Evolutionary conservation across 2,888 invertebrate genomes (phyloP).

Genomic region (Dasysyrphus tricinctus): DNA sequence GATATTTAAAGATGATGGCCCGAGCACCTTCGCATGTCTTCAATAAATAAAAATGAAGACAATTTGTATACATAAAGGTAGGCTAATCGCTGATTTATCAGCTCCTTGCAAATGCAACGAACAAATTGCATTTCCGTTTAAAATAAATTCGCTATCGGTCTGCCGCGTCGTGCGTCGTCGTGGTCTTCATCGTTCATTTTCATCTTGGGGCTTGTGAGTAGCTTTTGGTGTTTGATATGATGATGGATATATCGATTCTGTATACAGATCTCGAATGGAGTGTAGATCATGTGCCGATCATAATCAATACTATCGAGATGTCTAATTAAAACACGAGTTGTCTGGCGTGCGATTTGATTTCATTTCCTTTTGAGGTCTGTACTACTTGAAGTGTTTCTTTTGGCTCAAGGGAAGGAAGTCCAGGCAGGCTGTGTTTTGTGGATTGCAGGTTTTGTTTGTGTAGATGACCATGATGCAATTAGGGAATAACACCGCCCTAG

Average conservation of each 20-base stretch:
- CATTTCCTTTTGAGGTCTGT: background rate
- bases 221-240: background rate
- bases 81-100: conserved; percentile 70
- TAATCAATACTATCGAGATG: conserved; percentile 70
- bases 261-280: conserved; percentile 44
- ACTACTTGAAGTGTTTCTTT: conserved; percentile 9
- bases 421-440: background rate
- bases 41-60: conserved; percentile 17
- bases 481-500: conserved; percentile 56
- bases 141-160: conserved; percentile 55
- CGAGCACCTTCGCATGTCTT: conserved; percentile 43
- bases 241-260: conserved; percentile 6
- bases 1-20: conserved; percentile 64
- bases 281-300: conserved; percentile 75
- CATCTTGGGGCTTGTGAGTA: background rate
- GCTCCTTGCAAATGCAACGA: conserved; percentile 66
- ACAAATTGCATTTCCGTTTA: conserved; percentile 75
- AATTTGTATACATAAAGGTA: conserved; percentile 5
- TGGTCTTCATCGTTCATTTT: conserved; percentile 2
- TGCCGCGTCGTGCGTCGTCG: background rate
- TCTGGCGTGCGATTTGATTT: conserved; percentile 65
- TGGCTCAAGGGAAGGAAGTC: conserved; percentile 31
- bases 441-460: conserved; percentile 26
- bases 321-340: conserved; percentile 70
- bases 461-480: conserved; percentile 54